A percentile compares a stretch with the other conserved stretches of the same genome.
These are phyloP conservation scores for Aphodius sticticus DNA, from an alignment of 2,888 invertebrate genomes.

Conservation along the genomic window DNA sequence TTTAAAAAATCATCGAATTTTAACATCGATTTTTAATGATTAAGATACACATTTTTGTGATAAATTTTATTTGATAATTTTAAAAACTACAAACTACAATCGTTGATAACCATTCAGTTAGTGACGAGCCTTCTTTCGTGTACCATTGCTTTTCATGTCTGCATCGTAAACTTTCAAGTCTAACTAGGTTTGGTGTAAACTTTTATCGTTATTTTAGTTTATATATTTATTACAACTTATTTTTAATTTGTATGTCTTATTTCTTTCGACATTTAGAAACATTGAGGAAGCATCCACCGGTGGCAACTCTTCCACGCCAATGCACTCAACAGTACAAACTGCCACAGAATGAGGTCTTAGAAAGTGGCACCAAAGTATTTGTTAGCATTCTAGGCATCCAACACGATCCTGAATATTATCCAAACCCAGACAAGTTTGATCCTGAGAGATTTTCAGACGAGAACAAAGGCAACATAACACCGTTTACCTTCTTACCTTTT, in stretches of 20 bases:
- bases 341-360: slow-evolving; percentile 8
- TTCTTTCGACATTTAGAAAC: slow-evolving; percentile 25
- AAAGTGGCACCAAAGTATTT: slow-evolving; percentile 27
- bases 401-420: slow-evolving; percentile 31
- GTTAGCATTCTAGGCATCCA: slow-evolving; percentile 31
- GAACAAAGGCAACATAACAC: slow-evolving; percentile 22
- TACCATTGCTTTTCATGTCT: too few species aligned
- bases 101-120: too few species aligned
- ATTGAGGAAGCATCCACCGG: slow-evolving; percentile 31
- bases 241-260: neutral
- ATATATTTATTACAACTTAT: neutral
- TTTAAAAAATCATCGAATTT: too few species aligned
- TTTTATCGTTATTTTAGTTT: neutral
- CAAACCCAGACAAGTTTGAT: slow-evolving; percentile 30
- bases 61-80: too few species aligned
- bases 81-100: too few species aligned
- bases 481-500: slow-evolving; percentile 28
- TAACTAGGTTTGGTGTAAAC: neutral
- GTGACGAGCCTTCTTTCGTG: too few species aligned
- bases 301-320: slow-evolving; percentile 20
- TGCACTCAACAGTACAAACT: slow-evolving; percentile 30
- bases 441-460: slow-evolving; percentile 33
- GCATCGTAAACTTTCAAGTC: too few species aligned
- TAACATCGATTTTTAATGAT: too few species aligned
- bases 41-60: too few species aligned